phyloP scores from a whole-genome alignment of 2,797 vertebrate species.

The Eremophila alpestris region DNA sequence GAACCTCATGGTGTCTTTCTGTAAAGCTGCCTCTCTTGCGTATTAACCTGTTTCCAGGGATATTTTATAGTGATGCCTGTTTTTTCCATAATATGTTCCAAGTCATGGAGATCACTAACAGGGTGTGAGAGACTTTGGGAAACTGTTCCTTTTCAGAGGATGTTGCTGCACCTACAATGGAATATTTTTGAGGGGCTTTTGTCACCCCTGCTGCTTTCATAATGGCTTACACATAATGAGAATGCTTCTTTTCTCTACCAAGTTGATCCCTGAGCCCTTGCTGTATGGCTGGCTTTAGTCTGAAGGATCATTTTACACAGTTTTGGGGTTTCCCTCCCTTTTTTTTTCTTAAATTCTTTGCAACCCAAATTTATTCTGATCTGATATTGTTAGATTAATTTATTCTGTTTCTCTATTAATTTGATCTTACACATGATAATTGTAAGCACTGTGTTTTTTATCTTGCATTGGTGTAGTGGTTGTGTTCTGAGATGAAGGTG shows the following conservation, averaged over 20 bases:
- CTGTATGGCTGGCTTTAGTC: not conserved
- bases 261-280: not conserved
- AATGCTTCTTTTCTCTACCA: not conserved
- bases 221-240: not conserved
- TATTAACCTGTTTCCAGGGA: not conserved
- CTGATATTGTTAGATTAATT: not conserved
- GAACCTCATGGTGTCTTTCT: not conserved
- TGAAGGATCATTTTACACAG: not conserved
- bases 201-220: not conserved
- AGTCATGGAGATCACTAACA: not conserved
- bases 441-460: not conserved
- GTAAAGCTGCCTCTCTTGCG: not conserved
- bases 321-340: accelerated
- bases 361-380: not conserved
- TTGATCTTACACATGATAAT: not conserved
- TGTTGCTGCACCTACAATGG: not conserved
- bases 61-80: not conserved
- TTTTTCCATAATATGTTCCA: not conserved
- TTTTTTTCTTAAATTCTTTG: not conserved
- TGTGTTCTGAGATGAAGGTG: not conserved
- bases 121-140: not conserved
- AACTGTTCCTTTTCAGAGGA: not conserved
- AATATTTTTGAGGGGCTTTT: not conserved
- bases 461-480: not conserved
- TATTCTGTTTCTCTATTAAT: not conserved